These are phyloP conservation scores for Sussaba pulchella DNA, from an alignment of 2,888 invertebrate genomes.

Conservation along the genomic window DNA sequence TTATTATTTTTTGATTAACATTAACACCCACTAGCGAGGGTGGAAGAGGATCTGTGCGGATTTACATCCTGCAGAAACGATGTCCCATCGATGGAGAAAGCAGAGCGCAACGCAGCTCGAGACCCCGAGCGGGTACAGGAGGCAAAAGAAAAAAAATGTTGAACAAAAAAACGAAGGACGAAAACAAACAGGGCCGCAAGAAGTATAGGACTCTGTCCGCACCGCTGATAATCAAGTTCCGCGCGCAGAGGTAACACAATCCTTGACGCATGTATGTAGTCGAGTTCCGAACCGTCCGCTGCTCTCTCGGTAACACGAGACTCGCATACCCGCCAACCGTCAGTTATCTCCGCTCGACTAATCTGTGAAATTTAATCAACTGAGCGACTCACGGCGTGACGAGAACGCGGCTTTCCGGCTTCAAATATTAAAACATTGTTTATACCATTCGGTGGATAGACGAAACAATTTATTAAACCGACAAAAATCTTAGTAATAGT, in stretches of 20 bases:
- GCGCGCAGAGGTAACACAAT: conserved; percentile 58
- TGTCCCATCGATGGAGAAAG: neutral
- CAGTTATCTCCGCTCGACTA: conserved; percentile 77
- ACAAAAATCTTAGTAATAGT: too few species aligned
- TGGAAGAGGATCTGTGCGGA: too few species aligned
- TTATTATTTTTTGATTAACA: too few species aligned
- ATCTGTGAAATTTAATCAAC: conserved; percentile 81
- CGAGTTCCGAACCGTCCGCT: conserved; percentile 35
- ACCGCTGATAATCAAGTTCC: conserved; percentile 46
- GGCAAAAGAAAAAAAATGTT: neutral
- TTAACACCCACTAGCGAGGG: too few species aligned
- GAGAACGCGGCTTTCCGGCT: conserved; percentile 26
- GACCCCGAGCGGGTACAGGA: neutral
- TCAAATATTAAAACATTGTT: neutral
- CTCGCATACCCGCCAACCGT: conserved; percentile 58
- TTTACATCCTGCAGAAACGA: too few species aligned
- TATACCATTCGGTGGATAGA: too few species aligned
- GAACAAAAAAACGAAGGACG: neutral
- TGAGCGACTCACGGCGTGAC: conserved; percentile 65
- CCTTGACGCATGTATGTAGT: conserved; percentile 27
- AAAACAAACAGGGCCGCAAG: neutral
- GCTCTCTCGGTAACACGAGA: conserved; percentile 71
- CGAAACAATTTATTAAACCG: too few species aligned
- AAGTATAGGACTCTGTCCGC: conserved; percentile 15
- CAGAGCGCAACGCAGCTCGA: neutral